A percentile compares a stretch with the other conserved stretches of the same genome.
Evolutionary conservation across 2,113 vertebrate genomes (phyloP).

Genomic region (Paracanthobrama guichenoti): DNA sequence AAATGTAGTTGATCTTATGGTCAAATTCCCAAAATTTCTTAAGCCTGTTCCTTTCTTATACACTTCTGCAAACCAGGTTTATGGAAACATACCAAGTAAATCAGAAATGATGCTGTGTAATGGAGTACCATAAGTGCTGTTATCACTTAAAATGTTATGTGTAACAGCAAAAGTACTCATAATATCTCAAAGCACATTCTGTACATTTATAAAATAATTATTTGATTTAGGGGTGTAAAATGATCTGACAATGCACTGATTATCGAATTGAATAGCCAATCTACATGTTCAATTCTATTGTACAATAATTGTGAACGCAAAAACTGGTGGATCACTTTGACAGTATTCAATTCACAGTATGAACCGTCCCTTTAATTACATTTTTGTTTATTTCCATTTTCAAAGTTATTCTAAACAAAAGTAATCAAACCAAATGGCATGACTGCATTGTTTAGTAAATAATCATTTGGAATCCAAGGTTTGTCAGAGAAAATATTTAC

Average conservation of each 20-base stretch:
- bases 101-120: not conserved
- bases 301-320: not conserved
- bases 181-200: not conserved
- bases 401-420: too few species aligned
- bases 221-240: not conserved
- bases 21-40: not conserved
- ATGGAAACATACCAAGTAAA: conserved; percentile 15
- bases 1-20: too few species aligned
- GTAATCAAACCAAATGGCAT: not conserved
- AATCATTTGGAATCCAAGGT: not conserved
- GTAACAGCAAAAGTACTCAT: not conserved
- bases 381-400: not conserved
- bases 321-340: not conserved
- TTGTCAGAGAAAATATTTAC: not conserved
- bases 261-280: not conserved
- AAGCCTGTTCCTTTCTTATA: not conserved
- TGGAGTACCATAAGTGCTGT: not conserved
- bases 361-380: not conserved
- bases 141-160: not conserved
- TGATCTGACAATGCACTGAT: not conserved
- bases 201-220: not conserved
- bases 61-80: conserved; percentile 8
- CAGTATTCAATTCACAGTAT: not conserved
- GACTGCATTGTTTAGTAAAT: not conserved
- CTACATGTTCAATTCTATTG: not conserved